A percentile compares a stretch with the other conserved stretches of the same genome.
Evolutionary conservation across 2,888 invertebrate species (phyloP).

Genomic region (Epinotia brunnichana): DNA sequence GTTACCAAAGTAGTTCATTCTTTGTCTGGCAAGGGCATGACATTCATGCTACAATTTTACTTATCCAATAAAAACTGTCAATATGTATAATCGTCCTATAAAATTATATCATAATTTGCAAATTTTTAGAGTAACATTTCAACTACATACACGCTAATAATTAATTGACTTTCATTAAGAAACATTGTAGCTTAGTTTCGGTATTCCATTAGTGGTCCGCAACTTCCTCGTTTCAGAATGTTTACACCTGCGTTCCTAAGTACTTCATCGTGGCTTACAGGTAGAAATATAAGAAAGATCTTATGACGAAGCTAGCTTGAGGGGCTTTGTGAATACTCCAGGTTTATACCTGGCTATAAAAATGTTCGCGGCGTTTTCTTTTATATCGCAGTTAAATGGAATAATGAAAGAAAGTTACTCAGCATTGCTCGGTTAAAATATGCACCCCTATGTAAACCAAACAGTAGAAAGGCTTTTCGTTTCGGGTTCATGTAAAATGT

Average conservation of each 20-base stretch:
- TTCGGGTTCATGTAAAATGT: constrained; percentile 40
- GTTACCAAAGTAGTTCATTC: too few relatives aligned
- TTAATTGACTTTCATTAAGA: constrained; percentile 6
- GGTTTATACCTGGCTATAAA: constrained; percentile 41
- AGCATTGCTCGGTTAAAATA: constrained; percentile 39
- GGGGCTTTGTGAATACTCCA: constrained; percentile 34
- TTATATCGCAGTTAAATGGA: constrained; percentile 41
- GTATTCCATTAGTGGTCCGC: not conserved
- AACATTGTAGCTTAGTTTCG: not conserved
- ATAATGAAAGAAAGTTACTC: constrained; percentile 45
- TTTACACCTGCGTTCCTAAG: constrained; percentile 22
- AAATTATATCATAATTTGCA: too few relatives aligned
- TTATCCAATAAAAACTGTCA: too few relatives aligned
- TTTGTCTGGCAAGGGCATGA: too few relatives aligned
- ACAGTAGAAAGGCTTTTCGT: constrained; percentile 38
- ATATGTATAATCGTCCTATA: too few relatives aligned
- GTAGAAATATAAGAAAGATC: constrained; percentile 31
- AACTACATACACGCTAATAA: not conserved
- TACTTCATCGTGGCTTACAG: constrained; percentile 8
- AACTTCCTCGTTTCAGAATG: constrained; percentile 3
- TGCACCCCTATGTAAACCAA: constrained; percentile 43
- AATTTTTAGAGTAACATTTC: not conserved
- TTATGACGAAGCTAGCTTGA: constrained; percentile 28
- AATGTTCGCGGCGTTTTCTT: constrained; percentile 40
- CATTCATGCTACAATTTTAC: too few relatives aligned